Conservation (phyloP, 2,113 vertebrate species). For the Upupa epops region DNA sequence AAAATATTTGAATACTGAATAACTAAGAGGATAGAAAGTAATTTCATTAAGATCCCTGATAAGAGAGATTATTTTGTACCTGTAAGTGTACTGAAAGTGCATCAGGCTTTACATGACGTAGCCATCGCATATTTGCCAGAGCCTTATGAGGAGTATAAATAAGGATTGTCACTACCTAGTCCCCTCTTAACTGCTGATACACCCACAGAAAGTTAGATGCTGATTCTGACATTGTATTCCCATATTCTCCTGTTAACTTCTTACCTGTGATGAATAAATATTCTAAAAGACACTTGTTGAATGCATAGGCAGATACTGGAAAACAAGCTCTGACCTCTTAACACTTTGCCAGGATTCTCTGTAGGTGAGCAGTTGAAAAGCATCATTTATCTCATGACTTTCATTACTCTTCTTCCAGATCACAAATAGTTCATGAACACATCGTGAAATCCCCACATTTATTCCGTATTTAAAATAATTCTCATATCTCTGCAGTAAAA, state of each 20-base stretch:
- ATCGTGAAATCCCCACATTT: neutral
- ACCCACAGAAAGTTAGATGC: neutral
- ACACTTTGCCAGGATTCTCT: neutral
- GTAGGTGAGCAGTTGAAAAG: neutral
- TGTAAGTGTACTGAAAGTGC: neutral
- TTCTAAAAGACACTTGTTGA: neutral
- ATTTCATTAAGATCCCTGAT: slow-evolving; percentile 11
- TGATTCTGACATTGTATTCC: neutral
- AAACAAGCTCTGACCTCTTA: neutral
- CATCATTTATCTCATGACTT: neutral
- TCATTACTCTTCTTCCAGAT: neutral
- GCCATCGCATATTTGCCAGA: neutral
- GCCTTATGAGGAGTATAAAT: neutral
- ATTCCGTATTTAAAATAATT: neutral
- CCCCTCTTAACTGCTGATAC: neutral
- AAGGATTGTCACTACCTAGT: neutral
- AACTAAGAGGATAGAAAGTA: neutral
- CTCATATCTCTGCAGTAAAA: neutral
- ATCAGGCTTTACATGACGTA: neutral
- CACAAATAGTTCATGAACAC: neutral
- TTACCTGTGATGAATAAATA: neutral
- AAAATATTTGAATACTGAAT: slow-evolving; percentile 22
- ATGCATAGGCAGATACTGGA: neutral
- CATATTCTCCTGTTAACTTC: neutral
- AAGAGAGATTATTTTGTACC: slow-evolving; percentile 6